phyloP scores from a whole-genome alignment of 2,888 invertebrate species.

The Flexamia atlantica region DNA sequence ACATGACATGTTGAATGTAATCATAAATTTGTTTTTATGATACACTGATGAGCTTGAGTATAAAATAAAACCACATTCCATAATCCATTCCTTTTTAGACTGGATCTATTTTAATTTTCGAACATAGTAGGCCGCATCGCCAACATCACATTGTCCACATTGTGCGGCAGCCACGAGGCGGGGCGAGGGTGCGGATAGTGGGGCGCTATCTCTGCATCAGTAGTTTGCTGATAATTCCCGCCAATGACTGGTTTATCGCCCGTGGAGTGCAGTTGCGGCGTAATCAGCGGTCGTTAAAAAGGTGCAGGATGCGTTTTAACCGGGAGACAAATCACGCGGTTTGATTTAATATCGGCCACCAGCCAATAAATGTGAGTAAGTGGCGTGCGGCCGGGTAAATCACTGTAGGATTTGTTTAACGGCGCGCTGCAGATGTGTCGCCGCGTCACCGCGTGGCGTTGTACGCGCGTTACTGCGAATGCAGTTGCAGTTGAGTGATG shows the following conservation, averaged over 20 bases:
- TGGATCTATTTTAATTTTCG: no score
- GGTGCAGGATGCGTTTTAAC: conserved; percentile 51
- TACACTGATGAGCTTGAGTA: no score
- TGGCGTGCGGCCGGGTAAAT: conserved; percentile 22
- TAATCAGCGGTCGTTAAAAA: conserved; percentile 50
- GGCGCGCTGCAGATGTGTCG: not conserved
- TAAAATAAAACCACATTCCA: no score
- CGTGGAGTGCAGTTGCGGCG: conserved; percentile 33
- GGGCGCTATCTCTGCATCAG: conserved; percentile 38
- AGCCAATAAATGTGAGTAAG: conserved; percentile 51
- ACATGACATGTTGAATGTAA: no score
- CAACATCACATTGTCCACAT: no score
- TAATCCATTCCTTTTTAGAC: no score
- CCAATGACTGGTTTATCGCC: conserved; percentile 47
- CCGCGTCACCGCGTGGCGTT: conserved; percentile 10
- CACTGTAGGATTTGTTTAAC: conserved; percentile 38
- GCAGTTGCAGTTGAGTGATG: not conserved
- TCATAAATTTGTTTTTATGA: no score
- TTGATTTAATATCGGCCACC: conserved; percentile 58
- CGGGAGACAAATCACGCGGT: conserved; percentile 52
- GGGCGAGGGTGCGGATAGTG: conserved; percentile 14
- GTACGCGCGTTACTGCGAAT: no score
- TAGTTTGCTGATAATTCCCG: conserved; percentile 49
- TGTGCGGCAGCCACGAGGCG: not conserved
- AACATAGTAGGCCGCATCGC: no score